Evolutionary conservation across 64 coral and sea anemone genomes (phyloP), one percentile per base, ranked within the genome.

Genomic region (Astreopora myriophthalma): DNA sequence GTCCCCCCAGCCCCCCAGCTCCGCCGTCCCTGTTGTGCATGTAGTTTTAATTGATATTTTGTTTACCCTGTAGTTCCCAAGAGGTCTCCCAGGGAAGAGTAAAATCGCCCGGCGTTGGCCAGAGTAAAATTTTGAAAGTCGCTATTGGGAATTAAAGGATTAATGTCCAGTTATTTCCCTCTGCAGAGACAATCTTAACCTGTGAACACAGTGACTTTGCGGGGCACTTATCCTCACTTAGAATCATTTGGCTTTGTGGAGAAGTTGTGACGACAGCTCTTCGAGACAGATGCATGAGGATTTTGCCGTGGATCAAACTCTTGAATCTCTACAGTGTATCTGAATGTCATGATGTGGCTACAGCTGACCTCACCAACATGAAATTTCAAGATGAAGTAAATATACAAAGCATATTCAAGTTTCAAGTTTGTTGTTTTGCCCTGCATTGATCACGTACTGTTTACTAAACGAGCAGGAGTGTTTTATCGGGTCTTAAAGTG

Each of bases 221-320:
- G 9, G 44, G 23, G 23, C 89, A 87, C 55, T 11, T 96, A 12
- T 93, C 95, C 17, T 93, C 66, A 19, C 27, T 96, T 4, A 89
- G 85, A 48, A 40, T 85, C 30, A 75, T 96, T 70, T 96, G 91
- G 95, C 14, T 96, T 8, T 96, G 95, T 90, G 95, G 95, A 16
- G 95, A 96, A 80, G 95, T 96, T 20, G 95, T 96, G 25, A 96
- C 95, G 0, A 86, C 95, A 87, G 95, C 95, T 13, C 87, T 96
- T 2, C 24, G 91, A 48, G 91, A 96, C 64, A 74, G 95, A 12
- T 92, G 89, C 27, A 96, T 93, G 91, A 96, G 65, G 6, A 79
- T 42, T 19, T 57, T 96, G 3, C 91, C 95, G 20, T 85, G 85
- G 28, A 90, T 93, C 40, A 93, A 76, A 14, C 91, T 96, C 36